These are phyloP conservation scores for Dioctria rufipes DNA, from an alignment of 2,888 invertebrate species.

Conservation along the genomic window DNA sequence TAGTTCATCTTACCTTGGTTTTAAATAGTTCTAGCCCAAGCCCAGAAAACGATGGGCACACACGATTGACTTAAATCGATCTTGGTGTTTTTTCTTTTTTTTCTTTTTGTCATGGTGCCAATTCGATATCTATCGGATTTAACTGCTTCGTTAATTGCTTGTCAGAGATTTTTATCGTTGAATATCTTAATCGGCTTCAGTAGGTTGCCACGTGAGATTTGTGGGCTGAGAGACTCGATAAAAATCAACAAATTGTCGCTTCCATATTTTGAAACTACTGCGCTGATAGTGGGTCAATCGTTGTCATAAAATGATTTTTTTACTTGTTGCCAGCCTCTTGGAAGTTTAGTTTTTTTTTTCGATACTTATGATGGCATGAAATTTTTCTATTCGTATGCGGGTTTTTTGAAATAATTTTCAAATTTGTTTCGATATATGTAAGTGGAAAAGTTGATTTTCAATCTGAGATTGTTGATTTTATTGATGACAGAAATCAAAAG, in stretches of 20 bases:
- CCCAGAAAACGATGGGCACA: conserved; percentile 3
- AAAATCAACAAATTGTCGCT: conserved; percentile 29
- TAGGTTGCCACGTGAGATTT: conserved; percentile 29
- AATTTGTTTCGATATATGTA: too few relatives aligned
- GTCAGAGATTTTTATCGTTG: conserved; percentile 40
- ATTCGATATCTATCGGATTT: conserved; percentile 42
- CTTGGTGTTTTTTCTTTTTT: neutral
- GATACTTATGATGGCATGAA: conserved; percentile 19
- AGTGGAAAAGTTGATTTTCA: too few relatives aligned
- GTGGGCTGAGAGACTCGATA: conserved; percentile 11
- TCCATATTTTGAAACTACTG: conserved; percentile 2
- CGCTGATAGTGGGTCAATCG: neutral
- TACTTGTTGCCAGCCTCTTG: neutral
- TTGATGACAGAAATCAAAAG: too few relatives aligned
- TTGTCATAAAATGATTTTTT: neutral
- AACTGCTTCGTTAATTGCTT: conserved; percentile 34
- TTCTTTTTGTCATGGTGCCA: neutral
- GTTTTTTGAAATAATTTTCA: neutral
- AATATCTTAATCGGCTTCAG: conserved; percentile 18
- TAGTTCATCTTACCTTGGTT: neutral
- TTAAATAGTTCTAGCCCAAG: neutral
- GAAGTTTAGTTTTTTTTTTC: neutral
- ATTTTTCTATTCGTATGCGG: conserved; percentile 4
- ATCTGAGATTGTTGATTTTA: too few relatives aligned
- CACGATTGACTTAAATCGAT: conserved; percentile 24